A percentile compares a stretch with the other conserved stretches of the same genome.
Evolutionary conservation across 1,140 invertebrate species (phyloP).

Genomic region (Lucilia cuprina): DNA sequence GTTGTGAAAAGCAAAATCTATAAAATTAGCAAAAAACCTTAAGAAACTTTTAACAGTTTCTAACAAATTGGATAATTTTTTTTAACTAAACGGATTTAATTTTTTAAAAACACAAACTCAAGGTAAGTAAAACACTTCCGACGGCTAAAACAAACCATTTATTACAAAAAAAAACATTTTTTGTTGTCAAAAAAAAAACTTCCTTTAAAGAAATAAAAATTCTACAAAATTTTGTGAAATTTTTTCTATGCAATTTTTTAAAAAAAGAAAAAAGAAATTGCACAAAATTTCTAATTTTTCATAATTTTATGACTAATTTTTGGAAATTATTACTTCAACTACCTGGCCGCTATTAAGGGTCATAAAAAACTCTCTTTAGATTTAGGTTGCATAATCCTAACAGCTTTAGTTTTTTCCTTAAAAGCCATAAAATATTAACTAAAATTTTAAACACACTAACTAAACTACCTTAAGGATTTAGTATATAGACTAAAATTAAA

Average conservation of each 20-base stretch:
- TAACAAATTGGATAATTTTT: background rate
- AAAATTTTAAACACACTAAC: background rate
- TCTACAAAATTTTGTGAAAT: too few species aligned
- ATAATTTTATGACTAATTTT: background rate
- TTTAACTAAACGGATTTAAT: background rate
- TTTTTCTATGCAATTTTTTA: too few species aligned
- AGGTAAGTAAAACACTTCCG: background rate
- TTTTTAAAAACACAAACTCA: background rate
- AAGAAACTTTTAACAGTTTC: background rate
- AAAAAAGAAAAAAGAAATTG: too few species aligned
- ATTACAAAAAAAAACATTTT: background rate
- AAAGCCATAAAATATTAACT: background rate
- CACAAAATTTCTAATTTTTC: background rate
- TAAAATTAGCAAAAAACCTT: too few species aligned
- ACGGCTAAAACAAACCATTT: too few species aligned
- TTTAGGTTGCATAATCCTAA: constrained; percentile 58
- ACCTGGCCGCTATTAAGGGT: background rate
- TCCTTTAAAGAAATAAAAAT: background rate
- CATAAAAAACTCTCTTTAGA: background rate
- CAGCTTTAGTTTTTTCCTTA: constrained; percentile 54
- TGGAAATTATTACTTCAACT: background rate
- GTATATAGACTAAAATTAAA: background rate
- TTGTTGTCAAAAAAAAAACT: background rate
- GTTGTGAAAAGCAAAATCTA: background rate
- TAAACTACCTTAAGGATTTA: background rate